Evolutionary conservation across 2,113 vertebrate species (phyloP).

Genomic region (Picathartes gymnocephalus): DNA sequence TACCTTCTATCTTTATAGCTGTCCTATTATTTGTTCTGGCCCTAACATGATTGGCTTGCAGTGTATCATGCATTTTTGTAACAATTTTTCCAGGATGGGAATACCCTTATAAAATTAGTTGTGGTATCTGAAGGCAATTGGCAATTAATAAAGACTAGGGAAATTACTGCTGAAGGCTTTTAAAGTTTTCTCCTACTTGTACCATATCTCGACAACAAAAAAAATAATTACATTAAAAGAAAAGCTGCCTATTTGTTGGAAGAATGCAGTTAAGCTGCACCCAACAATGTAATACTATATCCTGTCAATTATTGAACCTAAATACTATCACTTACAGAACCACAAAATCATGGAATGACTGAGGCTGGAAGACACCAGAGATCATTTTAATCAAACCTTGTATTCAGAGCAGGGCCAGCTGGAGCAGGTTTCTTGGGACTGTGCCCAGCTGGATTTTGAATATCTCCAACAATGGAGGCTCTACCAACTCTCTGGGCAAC

Average conservation of each 20-base stretch:
- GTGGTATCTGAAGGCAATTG: not conserved
- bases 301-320: not conserved
- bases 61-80: not conserved
- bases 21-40: not conserved
- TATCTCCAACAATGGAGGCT: not conserved
- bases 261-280: not conserved
- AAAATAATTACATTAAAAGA: not conserved
- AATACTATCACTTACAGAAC: not conserved
- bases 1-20: not conserved
- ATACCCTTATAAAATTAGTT: not conserved
- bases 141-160: not conserved
- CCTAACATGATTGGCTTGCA: not conserved
- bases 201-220: not conserved
- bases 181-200: not conserved
- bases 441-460: not conserved
- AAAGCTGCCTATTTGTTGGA: not conserved
- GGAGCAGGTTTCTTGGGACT: not conserved
- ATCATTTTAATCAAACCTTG: not conserved
- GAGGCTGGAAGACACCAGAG: not conserved
- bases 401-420: not conserved
- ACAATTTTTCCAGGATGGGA: not conserved
- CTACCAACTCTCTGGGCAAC: not conserved
- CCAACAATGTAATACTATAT: not conserved
- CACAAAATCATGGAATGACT: not conserved
- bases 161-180: not conserved